Base-by-base conservation (phyloP, 2,888 invertebrate species). In the Ennomos erosarius region DNA sequence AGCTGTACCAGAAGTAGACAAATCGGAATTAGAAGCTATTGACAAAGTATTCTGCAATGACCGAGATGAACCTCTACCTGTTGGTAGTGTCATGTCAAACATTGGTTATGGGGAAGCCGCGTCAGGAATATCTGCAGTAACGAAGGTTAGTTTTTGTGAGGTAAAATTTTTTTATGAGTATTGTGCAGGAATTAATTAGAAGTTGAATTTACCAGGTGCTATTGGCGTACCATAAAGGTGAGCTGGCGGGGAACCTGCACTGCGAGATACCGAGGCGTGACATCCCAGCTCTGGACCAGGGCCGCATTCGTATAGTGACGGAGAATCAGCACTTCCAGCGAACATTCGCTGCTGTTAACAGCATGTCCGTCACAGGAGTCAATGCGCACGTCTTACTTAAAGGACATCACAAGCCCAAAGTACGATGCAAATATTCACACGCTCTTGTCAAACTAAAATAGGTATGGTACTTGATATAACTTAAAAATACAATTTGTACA, bases 231-330 rank as follows among this genome's bases (percentile, higher is more conserved):
- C 95, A 95, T 74, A 88, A 88, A 36, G 94, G 94, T 1, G 68
- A 87, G 6, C 92, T 97, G 55, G 95, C 96, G 0, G 94, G 94
- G 0, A 97, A 96, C 79, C 86, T 97, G 35, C 94, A 97, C 79
- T 96, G 88, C 75, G 87, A 91, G 1, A 84, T 74, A 1, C 95
- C 96, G 0, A 85, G 93, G 5, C 78, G 83, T 44, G 91, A 90
- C 34, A 73, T 93, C 0, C 81, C 81, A 34, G 91, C 91, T 9
- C 70, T 94, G 10, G 79, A 82, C 1, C 90, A 93, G 0, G 93
- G 93, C 0, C 82, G 88, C 56, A 81, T 93, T 44, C 73, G 90
- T 72, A 92, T 96, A 10, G 92, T 96, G 1, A 90, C 92, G 0
- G 94, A 92, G 61, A 87, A 82, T 83, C 93, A 74, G 56, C 86